A percentile compares a stretch with the other conserved stretches of the same genome.
Conservation (phyloP, 23 tunicate genomes). For the Oikopleura dioica region DNA sequence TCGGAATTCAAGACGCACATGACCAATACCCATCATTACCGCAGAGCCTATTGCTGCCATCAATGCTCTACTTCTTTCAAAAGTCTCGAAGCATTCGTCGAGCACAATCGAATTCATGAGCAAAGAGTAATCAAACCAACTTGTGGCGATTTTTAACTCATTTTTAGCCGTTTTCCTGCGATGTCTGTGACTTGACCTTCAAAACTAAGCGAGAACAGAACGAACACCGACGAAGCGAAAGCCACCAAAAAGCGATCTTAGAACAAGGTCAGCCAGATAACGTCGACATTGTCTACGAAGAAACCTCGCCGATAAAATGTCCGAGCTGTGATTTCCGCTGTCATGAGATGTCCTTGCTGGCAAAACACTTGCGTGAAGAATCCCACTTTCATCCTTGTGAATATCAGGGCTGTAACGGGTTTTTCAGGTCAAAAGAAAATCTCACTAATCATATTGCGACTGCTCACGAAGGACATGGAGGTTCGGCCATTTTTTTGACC, state of each 20-base stretch:
- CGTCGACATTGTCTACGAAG: not conserved
- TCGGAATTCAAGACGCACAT: not conserved
- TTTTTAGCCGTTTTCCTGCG: not conserved
- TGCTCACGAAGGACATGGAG: not conserved
- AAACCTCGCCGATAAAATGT: slow-evolving; percentile 2
- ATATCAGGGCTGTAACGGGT: not conserved
- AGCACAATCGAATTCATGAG: not conserved
- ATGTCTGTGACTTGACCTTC: slow-evolving; percentile 3
- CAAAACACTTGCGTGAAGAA: not conserved
- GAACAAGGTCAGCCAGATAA: too few relatives aligned
- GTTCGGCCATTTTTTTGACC: not conserved
- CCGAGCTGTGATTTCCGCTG: slow-evolving; percentile 6
- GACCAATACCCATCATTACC: not conserved
- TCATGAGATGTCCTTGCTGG: not conserved
- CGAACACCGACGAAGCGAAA: too few relatives aligned
- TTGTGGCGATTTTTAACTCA: too few relatives aligned
- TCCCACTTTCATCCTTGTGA: not conserved
- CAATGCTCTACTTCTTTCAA: not conserved
- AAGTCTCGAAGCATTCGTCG: not conserved
- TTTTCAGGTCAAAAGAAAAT: not conserved
- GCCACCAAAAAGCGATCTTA: too few relatives aligned
- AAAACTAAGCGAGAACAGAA: not conserved
- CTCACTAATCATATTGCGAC: not conserved
- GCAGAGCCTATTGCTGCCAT: not conserved
- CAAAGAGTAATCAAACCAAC: too few relatives aligned